Conservation (phyloP, 2,797 vertebrate genomes). For the Falco cherrug region DNA sequence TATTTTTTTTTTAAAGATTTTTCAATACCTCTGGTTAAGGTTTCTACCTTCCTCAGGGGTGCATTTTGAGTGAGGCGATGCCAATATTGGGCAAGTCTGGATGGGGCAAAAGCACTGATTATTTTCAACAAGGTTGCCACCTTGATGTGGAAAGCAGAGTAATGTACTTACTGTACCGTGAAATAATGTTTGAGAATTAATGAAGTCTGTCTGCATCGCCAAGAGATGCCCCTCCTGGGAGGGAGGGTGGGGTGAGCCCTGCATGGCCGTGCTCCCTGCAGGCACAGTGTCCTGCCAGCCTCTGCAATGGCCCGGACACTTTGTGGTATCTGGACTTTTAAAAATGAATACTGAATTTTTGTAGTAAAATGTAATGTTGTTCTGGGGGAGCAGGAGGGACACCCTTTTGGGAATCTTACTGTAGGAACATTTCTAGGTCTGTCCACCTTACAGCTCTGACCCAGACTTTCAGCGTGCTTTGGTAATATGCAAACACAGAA, state of each 20-base stretch:
- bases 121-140: neutral
- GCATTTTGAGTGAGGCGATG: neutral
- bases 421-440: neutral
- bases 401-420: neutral
- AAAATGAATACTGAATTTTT: neutral
- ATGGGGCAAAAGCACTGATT: neutral
- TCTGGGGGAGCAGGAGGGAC: neutral
- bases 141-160: neutral
- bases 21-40: neutral
- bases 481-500: neutral
- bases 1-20: neutral
- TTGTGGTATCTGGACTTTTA: neutral
- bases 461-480: neutral
- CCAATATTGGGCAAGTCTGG: neutral
- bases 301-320: neutral
- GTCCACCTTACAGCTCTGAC: neutral
- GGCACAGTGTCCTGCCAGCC: neutral
- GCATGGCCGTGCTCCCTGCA: rapidly evolving
- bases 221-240: neutral
- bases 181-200: neutral
- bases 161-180: neutral
- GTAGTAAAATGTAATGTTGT: neutral
- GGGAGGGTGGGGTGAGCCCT: neutral
- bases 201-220: neutral
- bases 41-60: neutral